Evolutionary conservation across 2,888 invertebrate genomes (phyloP).

Genomic region (Liodrosophila aerea): DNA sequence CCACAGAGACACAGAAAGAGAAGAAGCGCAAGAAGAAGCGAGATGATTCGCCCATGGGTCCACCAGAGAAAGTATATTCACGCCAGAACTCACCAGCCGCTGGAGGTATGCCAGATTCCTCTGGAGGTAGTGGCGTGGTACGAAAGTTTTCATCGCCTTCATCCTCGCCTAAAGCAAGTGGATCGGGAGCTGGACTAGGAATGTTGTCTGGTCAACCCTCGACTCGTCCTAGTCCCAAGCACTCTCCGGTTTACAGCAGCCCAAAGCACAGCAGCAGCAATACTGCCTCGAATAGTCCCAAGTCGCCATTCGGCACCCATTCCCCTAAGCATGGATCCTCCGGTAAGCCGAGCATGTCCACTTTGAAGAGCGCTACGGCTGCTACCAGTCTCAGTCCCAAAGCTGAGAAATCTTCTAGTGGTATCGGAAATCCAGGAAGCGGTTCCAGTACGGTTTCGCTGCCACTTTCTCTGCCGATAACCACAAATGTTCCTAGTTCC

Average conservation of each 20-base stretch:
- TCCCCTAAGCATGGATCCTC: conserved; percentile 90
- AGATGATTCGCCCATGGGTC: conserved; percentile 85
- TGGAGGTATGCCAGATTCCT: conserved; percentile 81
- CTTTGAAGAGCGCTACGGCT: conserved; percentile 88
- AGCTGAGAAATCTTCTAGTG: conserved; percentile 64
- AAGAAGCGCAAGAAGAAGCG: conserved; percentile 90
- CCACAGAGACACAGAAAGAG: conserved; percentile 82
- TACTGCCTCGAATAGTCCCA: conserved; percentile 88
- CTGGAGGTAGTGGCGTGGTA: conserved; percentile 84
- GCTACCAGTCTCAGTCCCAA: conserved; percentile 80
- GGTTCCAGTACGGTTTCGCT: conserved; percentile 13
- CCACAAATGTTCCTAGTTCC: not conserved
- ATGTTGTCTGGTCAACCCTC: conserved; percentile 61
- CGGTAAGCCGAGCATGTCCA: conserved; percentile 94
- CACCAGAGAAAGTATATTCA: conserved; percentile 89
- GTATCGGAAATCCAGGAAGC: conserved; percentile 12
- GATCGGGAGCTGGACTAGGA: conserved; percentile 53
- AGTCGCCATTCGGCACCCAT: conserved; percentile 88
- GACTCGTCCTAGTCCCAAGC: conserved; percentile 86
- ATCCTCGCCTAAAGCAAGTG: conserved; percentile 81
- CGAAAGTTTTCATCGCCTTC: conserved; percentile 86
- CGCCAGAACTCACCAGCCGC: conserved; percentile 84
- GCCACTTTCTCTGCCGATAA: conserved; percentile 10
- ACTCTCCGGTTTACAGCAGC: conserved; percentile 83
- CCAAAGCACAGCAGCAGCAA: conserved; percentile 88